A percentile compares a stretch with the other conserved stretches of the same genome.
Evolutionary conservation across 2,797 vertebrate species (phyloP).

Genomic region (Sebastes dallii): DNA sequence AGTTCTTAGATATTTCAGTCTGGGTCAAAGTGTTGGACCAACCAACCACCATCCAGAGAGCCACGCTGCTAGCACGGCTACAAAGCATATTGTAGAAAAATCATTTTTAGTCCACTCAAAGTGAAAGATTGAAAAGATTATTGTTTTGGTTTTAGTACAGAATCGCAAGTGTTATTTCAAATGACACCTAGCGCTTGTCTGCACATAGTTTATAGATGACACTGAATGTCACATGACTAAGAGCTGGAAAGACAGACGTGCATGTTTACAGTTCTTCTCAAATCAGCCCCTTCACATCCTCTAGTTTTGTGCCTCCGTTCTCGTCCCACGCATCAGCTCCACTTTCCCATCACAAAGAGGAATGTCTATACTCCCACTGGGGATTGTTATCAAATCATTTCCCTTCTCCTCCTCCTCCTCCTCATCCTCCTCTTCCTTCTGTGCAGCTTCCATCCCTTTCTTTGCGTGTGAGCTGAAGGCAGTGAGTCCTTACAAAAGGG

Average conservation of each 20-base stretch:
- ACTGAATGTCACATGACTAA: background rate
- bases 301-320: background rate
- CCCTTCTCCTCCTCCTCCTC: background rate
- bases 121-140: background rate
- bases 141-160: background rate
- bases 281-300: background rate
- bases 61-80: background rate
- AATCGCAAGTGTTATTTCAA: background rate
- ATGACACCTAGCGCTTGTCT: background rate
- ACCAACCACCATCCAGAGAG: background rate
- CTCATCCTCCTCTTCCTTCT: background rate
- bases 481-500: slow-evolving; percentile 71
- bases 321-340: background rate
- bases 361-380: slow-evolving; percentile 7
- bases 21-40: background rate
- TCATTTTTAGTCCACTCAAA: background rate
- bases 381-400: background rate
- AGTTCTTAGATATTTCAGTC: background rate
- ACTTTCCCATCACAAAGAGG: slow-evolving; percentile 4
- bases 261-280: background rate
- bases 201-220: background rate
- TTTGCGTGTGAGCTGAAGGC: slow-evolving; percentile 75
- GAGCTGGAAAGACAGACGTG: background rate
- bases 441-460: slow-evolving; percentile 78
- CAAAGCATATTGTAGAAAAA: background rate